Evolutionary conservation across 2,797 vertebrate species (phyloP).

Genomic region (Threskiornis aethiopicus): DNA sequence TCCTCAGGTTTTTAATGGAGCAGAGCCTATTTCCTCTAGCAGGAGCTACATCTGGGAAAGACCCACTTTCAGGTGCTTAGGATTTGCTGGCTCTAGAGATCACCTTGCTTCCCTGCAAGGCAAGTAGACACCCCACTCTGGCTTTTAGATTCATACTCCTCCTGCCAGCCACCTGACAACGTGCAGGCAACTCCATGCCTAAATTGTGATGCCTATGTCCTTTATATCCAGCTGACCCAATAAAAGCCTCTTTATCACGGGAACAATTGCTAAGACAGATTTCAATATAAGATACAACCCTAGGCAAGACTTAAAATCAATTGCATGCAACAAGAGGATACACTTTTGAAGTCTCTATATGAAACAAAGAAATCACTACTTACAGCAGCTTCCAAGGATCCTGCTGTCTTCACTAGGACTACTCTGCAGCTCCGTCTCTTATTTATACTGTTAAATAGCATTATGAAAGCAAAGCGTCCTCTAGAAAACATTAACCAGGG

Average conservation of each 20-base stretch:
- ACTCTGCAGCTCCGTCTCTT: not conserved
- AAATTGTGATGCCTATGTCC: not conserved
- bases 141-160: not conserved
- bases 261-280: not conserved
- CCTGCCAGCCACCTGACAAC: not conserved
- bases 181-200: not conserved
- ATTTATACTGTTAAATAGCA: constrained; percentile 54
- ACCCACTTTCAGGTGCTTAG: not conserved
- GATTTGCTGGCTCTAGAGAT: not conserved
- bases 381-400: constrained; percentile 28
- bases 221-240: not conserved
- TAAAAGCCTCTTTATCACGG: not conserved
- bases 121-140: not conserved
- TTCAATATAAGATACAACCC: not conserved
- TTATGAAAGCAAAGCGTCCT: constrained; percentile 18
- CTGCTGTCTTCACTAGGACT: not conserved
- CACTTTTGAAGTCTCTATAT: not conserved
- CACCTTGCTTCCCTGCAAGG: not conserved
- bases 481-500: constrained; percentile 68
- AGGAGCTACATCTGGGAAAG: not conserved
- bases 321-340: not conserved
- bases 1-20: not conserved
- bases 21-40: not conserved
- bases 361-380: constrained; percentile 33
- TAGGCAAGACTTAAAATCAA: not conserved